A percentile compares a stretch with the other conserved stretches of the same genome.
These are phyloP conservation scores for Pachyrhynchus sulphureomaculatus DNA, from an alignment of 1,140 invertebrate species.

Conservation along the genomic window DNA sequence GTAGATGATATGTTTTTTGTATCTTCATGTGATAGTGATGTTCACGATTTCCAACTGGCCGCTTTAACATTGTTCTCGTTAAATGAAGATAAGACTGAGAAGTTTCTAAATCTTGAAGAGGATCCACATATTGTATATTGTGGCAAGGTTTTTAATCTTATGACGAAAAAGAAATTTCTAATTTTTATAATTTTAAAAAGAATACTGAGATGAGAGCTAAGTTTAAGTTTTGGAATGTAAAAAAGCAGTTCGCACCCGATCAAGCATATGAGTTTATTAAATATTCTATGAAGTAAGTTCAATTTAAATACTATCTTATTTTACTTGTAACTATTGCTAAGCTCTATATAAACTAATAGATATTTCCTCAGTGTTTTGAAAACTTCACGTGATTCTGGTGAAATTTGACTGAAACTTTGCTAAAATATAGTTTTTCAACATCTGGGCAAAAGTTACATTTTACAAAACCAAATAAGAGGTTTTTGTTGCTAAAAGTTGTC, in stretches of 20 bases:
- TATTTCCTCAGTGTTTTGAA: too few relatives aligned
- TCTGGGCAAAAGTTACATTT: too few relatives aligned
- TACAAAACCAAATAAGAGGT: too few relatives aligned
- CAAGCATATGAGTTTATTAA: background rate
- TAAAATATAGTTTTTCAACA: too few relatives aligned
- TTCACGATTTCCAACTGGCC: background rate
- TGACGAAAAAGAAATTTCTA: background rate
- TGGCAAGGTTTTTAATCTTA: slow-evolving; percentile 8
- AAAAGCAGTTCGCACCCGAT: background rate
- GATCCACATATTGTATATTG: background rate
- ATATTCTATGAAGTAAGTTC: slow-evolving; percentile 2
- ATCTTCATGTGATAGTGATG: background rate
- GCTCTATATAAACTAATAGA: too few relatives aligned
- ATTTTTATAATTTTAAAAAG: background rate
- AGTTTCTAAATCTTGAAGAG: background rate
- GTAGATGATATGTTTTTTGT: slow-evolving; percentile 8
- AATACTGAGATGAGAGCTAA: background rate
- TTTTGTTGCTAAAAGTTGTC: too few relatives aligned
- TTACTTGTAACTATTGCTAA: too few relatives aligned
- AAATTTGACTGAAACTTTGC: too few relatives aligned
- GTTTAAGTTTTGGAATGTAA: slow-evolving; percentile 8
- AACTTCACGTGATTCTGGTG: too few relatives aligned
- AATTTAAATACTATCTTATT: too few relatives aligned
- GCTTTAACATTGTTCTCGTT: background rate
- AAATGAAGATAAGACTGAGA: background rate